These are phyloP conservation scores for Sebastes vulpes DNA, from an alignment of 2,797 vertebrate genomes.

Conservation along the genomic window DNA sequence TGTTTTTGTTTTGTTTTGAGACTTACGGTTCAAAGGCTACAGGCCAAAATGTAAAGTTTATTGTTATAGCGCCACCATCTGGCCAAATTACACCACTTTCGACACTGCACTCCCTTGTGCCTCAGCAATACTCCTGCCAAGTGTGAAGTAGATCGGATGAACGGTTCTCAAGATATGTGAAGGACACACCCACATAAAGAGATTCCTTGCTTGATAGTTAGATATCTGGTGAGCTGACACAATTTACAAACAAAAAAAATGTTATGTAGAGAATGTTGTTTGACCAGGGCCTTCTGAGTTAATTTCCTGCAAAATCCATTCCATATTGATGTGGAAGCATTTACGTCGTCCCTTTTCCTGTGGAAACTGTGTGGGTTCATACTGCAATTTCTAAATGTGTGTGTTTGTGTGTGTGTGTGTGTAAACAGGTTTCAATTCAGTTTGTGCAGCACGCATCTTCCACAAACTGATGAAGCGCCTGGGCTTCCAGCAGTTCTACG, in stretches of 20 bases:
- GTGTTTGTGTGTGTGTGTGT: slow-evolving; percentile 7
- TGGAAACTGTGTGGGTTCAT: neutral
- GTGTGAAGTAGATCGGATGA: too few relatives aligned
- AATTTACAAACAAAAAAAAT: neutral
- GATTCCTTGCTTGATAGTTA: too few relatives aligned
- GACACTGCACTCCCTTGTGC: too few relatives aligned
- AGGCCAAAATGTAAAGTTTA: too few relatives aligned
- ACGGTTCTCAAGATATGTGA: too few relatives aligned
- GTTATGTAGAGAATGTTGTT: neutral
- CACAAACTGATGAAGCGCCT: slow-evolving; percentile 92
- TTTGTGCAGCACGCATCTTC: slow-evolving; percentile 89
- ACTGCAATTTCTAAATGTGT: neutral
- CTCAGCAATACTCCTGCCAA: too few relatives aligned
- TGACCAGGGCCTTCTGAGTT: neutral
- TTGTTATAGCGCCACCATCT: too few relatives aligned
- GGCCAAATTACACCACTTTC: too few relatives aligned
- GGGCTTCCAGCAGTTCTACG: slow-evolving; percentile 89
- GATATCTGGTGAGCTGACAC: neutral
- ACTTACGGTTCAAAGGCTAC: too few relatives aligned
- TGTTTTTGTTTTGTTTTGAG: too few relatives aligned
- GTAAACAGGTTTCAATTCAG: slow-evolving; percentile 84
- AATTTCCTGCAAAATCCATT: too few relatives aligned
- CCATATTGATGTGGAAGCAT: neutral
- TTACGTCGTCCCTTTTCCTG: neutral
- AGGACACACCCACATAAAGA: too few relatives aligned